A percentile compares a stretch with the other conserved stretches of the same genome.
phyloP scores from a whole-genome alignment of 2,888 invertebrate species.

The Caenorhabditis sp. region DNA sequence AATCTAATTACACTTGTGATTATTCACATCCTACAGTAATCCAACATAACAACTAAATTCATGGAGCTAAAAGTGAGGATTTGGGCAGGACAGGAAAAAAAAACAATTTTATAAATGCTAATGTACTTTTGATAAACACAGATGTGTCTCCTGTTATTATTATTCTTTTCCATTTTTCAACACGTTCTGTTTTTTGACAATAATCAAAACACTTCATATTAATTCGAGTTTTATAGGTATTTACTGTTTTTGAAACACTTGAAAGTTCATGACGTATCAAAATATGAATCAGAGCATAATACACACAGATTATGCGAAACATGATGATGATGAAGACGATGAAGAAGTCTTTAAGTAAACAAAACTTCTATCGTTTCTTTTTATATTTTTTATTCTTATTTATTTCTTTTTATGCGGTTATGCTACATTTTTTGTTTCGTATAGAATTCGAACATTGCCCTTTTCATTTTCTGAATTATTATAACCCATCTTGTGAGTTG shows the following conservation, averaged over 20 bases:
- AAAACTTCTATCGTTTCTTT: background rate
- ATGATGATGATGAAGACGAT: background rate
- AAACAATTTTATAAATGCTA: background rate
- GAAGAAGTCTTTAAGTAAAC: background rate
- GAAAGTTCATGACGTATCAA: background rate
- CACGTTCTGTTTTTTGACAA: background rate
- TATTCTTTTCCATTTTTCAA: background rate
- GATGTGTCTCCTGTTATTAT: background rate
- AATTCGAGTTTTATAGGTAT: background rate
- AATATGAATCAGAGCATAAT: constrained; percentile 36
- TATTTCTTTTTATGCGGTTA: background rate
- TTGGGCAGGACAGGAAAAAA: background rate
- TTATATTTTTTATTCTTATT: background rate
- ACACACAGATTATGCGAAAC: constrained; percentile 39
- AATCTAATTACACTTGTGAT: background rate
- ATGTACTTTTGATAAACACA: constrained; percentile 1
- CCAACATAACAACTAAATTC: background rate
- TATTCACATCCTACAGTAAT: background rate
- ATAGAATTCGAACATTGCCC: background rate
- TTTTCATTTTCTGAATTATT: no score
- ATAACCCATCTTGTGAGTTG: background rate
- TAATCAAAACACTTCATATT: background rate
- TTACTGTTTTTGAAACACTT: background rate
- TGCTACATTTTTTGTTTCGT: background rate
- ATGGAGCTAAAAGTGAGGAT: background rate